A percentile compares a stretch with the other conserved stretches of the same genome.
These are phyloP conservation scores for Trypoxylon attenuatum DNA, from an alignment of 2,888 invertebrate genomes.

Conservation along the genomic window DNA sequence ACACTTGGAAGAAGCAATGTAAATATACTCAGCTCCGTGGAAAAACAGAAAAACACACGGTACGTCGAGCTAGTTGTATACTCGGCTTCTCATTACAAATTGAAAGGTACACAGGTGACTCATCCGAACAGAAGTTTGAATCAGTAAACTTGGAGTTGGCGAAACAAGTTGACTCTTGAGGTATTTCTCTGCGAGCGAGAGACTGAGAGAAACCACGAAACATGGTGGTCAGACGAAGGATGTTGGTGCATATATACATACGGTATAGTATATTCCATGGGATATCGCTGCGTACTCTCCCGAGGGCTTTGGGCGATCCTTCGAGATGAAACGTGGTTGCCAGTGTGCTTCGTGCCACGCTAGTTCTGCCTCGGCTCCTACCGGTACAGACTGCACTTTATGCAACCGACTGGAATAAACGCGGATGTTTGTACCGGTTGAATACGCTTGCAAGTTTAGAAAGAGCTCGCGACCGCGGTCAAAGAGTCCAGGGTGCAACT, in stretches of 20 bases:
- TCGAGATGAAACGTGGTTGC: conserved; percentile 36
- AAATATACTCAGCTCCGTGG: no score
- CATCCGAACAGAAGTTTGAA: conserved; percentile 14
- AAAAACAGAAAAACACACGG: no score
- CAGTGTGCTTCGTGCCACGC: conserved; percentile 23
- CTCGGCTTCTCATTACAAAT: no score
- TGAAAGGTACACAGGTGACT: not conserved
- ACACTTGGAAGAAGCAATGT: no score
- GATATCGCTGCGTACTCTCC: conserved; percentile 25
- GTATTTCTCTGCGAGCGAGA: conserved; percentile 9
- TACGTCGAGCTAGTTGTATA: no score
- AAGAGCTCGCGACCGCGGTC: not conserved
- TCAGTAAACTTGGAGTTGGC: conserved; percentile 26
- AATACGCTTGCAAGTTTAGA: conserved; percentile 1
- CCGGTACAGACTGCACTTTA: conserved; percentile 17
- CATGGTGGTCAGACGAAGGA: no score
- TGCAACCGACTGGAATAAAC: conserved; percentile 43
- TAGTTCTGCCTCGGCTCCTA: no score
- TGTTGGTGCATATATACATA: conserved; percentile 20
- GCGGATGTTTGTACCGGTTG: conserved; percentile 40
- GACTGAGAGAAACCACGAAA: no score
- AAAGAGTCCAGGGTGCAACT: not conserved
- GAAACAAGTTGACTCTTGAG: conserved; percentile 20
- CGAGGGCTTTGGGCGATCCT: conserved; percentile 27
- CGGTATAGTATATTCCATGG: conserved; percentile 35